phyloP scores from a whole-genome alignment of 2,888 invertebrate species.

The Drosophila suboccidentalis region DNA sequence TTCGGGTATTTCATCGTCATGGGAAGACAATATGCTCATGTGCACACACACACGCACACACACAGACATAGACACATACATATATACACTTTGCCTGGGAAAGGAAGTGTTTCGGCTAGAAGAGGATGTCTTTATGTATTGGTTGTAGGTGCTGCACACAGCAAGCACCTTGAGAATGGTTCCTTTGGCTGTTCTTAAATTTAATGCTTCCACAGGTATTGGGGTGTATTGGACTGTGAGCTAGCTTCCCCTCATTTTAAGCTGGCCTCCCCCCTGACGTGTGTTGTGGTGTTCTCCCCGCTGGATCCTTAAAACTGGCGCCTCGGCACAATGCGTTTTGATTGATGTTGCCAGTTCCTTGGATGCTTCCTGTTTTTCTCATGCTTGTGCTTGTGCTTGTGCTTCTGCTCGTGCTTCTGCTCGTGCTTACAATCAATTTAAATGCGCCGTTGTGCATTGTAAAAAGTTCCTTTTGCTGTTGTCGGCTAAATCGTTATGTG shows the following conservation, averaged over 20 bases:
- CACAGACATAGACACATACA: neutral
- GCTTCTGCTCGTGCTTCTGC: constrained; percentile 39
- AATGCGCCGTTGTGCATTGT: constrained; percentile 79
- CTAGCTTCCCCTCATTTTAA: constrained; percentile 10
- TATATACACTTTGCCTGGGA: neutral
- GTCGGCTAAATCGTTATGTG: constrained; percentile 67
- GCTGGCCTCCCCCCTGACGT: constrained; percentile 7
- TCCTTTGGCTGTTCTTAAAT: constrained; percentile 63
- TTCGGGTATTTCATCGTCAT: constrained; percentile 39
- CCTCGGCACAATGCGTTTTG: constrained; percentile 67
- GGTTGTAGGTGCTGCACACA: constrained; percentile 37
- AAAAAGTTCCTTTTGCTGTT: constrained; percentile 62
- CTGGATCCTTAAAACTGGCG: constrained; percentile 48
- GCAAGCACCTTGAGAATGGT: constrained; percentile 6
- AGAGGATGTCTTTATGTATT: constrained; percentile 74
- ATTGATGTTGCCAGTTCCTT: constrained; percentile 67
- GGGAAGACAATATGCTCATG: constrained; percentile 20
- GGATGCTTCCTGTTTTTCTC: constrained; percentile 63
- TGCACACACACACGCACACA: constrained; percentile 20
- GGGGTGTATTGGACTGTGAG: constrained; percentile 22
- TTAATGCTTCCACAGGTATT: constrained; percentile 74
- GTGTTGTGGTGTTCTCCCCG: constrained; percentile 30
- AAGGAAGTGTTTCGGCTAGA: constrained; percentile 51
- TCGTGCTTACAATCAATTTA: constrained; percentile 76
- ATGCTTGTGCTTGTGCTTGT: constrained; percentile 17